Evolutionary conservation across 2,113 vertebrate genomes (phyloP).

Genomic region (Sphyrna mokarran): DNA sequence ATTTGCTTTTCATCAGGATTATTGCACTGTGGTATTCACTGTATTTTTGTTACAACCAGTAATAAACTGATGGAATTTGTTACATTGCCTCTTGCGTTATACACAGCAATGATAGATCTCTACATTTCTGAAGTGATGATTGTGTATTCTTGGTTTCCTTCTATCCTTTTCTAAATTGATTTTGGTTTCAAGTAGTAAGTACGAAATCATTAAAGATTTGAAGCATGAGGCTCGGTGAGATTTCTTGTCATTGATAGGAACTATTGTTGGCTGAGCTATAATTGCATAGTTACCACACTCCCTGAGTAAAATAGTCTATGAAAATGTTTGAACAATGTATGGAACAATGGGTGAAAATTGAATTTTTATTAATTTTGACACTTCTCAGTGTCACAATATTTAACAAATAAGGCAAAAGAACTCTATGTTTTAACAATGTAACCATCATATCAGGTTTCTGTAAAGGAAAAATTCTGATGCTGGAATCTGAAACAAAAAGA

Average conservation of each 20-base stretch:
- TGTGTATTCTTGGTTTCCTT: background rate
- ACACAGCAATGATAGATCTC: background rate
- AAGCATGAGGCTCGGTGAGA: background rate
- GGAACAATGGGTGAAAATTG: background rate
- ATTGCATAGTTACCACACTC: background rate
- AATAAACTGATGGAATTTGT: background rate
- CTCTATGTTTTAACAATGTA: background rate
- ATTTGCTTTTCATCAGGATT: background rate
- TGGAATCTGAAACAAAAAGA: too few relatives aligned
- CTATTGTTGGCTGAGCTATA: background rate
- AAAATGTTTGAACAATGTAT: background rate
- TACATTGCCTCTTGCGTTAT: background rate
- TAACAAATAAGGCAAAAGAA: background rate
- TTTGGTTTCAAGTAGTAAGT: background rate
- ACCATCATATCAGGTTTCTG: background rate
- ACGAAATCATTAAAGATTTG: background rate
- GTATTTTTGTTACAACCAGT: background rate
- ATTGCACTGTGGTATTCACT: background rate
- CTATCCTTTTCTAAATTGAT: background rate
- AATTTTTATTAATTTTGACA: background rate
- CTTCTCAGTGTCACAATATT: background rate
- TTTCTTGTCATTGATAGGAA: background rate
- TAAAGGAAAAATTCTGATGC: too few relatives aligned
- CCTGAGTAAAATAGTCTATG: background rate
- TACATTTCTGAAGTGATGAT: slow-evolving; percentile 7